A percentile compares a stretch with the other conserved stretches of the same genome.
Evolutionary conservation across 2,888 invertebrate species (phyloP).

Genomic region (Harmothoe impar): DNA sequence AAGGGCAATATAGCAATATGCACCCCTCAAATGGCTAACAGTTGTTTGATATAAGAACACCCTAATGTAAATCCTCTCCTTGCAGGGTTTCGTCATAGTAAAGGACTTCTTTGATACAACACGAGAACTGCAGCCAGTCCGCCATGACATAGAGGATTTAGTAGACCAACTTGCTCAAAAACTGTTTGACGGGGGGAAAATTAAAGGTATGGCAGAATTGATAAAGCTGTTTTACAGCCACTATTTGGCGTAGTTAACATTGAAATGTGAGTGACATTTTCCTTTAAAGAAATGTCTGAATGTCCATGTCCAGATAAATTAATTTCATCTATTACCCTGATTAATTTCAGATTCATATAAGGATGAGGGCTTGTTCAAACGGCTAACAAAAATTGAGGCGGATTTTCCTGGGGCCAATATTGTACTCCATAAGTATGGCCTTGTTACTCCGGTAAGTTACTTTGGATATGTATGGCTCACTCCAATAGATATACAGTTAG

Average conservation of each 20-base stretch:
- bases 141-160: slow-evolving; percentile 65
- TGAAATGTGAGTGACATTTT: too few species aligned
- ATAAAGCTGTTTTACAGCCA: too few species aligned
- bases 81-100: slow-evolving; percentile 78
- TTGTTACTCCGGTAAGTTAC: slow-evolving; percentile 74
- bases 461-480: too few species aligned
- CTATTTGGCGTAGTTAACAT: too few species aligned
- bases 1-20: too few species aligned
- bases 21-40: too few species aligned
- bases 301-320: too few species aligned
- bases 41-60: too few species aligned
- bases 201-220: slow-evolving; percentile 65
- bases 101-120: slow-evolving; percentile 73
- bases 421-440: slow-evolving; percentile 78
- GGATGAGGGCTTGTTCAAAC: slow-evolving; percentile 77
- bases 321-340: too few species aligned
- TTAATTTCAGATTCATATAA: slow-evolving; percentile 74
- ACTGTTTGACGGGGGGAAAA: slow-evolving; percentile 67
- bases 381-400: slow-evolving; percentile 78
- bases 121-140: slow-evolving; percentile 70
- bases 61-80: neutral
- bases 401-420: slow-evolving; percentile 80
- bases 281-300: neutral
- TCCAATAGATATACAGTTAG: too few species aligned
- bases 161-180: slow-evolving; percentile 72